These are phyloP conservation scores for Geothlypis trichas DNA, from an alignment of 2,113 vertebrate species.

Conservation along the genomic window DNA sequence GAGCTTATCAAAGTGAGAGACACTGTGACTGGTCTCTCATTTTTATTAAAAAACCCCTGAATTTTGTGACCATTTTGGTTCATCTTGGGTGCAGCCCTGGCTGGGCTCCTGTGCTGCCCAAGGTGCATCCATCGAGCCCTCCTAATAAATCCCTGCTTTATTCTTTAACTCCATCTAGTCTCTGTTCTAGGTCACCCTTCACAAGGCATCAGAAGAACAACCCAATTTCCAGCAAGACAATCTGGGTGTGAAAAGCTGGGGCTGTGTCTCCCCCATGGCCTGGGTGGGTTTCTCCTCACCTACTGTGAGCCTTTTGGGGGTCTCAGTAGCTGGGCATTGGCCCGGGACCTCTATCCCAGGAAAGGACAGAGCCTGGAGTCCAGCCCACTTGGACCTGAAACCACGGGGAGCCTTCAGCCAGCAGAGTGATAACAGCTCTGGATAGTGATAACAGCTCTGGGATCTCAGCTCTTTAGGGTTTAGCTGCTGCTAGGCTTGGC, in stretches of 20 bases:
- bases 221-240: background rate
- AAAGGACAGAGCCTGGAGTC: no score
- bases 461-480: no score
- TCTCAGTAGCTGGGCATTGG: no score
- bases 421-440: no score
- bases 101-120: background rate
- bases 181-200: background rate
- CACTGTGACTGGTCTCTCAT: fast-evolving
- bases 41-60: no score
- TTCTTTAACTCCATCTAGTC: fast-evolving
- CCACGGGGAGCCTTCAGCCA: no score
- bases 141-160: background rate
- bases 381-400: no score
- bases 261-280: background rate
- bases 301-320: no score
- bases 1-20: background rate
- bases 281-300: fast-evolving
- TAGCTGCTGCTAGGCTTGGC: no score
- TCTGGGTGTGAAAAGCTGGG: background rate
- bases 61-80: background rate
- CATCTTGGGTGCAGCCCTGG: background rate
- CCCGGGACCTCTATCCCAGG: no score
- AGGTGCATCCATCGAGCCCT: background rate
- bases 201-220: background rate
- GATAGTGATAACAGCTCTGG: no score